These are phyloP conservation scores for Esox masquinongy DNA, from an alignment of 2,797 vertebrate genomes.

Conservation along the genomic window DNA sequence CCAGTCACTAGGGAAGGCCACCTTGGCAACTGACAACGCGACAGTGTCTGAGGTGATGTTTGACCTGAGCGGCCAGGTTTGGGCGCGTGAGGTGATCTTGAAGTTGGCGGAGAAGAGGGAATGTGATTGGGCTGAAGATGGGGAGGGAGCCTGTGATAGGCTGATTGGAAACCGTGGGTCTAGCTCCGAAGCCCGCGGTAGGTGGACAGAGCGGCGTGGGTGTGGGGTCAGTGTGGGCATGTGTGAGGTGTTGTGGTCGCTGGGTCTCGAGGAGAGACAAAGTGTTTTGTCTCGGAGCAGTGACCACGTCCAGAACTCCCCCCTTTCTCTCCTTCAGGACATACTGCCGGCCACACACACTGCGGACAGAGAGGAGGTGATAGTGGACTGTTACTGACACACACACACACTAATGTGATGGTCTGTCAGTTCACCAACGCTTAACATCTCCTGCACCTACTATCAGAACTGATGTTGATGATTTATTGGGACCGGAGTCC, in stretches of 20 bases:
- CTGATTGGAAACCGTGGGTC: slow-evolving; percentile 38
- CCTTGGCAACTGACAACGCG: slow-evolving; percentile 8
- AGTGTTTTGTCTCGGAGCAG: slow-evolving; percentile 69
- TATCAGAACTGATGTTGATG: not conserved
- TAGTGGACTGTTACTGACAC: slow-evolving; percentile 70
- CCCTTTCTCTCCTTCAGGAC: slow-evolving; percentile 74
- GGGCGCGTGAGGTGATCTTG: slow-evolving; percentile 61
- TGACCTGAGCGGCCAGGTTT: slow-evolving; percentile 45
- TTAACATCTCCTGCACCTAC: not conserved
- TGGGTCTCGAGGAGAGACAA: slow-evolving; percentile 59
- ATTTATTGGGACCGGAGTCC: too few species aligned
- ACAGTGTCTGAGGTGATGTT: slow-evolving; percentile 37
- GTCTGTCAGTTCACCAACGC: too few species aligned
- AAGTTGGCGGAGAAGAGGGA: slow-evolving; percentile 29
- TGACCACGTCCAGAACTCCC: slow-evolving; percentile 76
- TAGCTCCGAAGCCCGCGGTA: slow-evolving; percentile 50
- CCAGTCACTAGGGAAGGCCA: not conserved
- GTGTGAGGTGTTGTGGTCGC: slow-evolving; percentile 46
- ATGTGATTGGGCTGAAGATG: not conserved
- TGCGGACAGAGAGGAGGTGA: slow-evolving; percentile 47
- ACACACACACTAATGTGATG: too few species aligned
- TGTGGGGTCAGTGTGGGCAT: slow-evolving; percentile 23
- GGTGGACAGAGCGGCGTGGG: not conserved
- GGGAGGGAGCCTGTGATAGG: slow-evolving; percentile 1
- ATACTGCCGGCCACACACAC: slow-evolving; percentile 48